Evolutionary conservation across 2,888 invertebrate species (phyloP).

Genomic region (Hydroisotoma schaefferi): DNA sequence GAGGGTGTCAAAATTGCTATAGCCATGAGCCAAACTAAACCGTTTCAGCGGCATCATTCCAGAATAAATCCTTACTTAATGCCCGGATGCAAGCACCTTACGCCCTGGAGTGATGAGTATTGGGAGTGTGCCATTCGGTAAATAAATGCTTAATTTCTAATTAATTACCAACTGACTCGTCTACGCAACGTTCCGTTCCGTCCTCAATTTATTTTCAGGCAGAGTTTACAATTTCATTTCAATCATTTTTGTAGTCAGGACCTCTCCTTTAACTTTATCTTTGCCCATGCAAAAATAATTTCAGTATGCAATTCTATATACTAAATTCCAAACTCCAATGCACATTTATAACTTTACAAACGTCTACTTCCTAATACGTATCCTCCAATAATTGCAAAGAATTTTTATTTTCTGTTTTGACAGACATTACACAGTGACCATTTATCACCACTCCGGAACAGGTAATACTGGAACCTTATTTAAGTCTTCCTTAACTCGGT

Average conservation of each 20-base stretch:
- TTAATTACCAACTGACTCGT: not conserved
- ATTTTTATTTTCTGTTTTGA: conserved; percentile 46
- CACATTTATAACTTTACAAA: too few relatives aligned
- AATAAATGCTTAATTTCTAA: not conserved
- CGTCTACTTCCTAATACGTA: too few relatives aligned
- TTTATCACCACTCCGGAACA: conserved; percentile 78
- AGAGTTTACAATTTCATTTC: too few relatives aligned
- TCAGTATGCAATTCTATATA: too few relatives aligned
- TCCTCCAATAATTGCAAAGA: too few relatives aligned
- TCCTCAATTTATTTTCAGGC: too few relatives aligned
- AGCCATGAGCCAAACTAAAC: conserved; percentile 69
- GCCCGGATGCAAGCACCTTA: conserved; percentile 70
- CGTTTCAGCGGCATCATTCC: conserved; percentile 76
- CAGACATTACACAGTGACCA: conserved; percentile 70
- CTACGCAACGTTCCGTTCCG: not conserved
- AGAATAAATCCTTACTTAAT: conserved; percentile 69
- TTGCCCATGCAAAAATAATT: too few relatives aligned
- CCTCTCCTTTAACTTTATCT: too few relatives aligned
- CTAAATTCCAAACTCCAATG: too few relatives aligned
- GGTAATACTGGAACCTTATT: not conserved
- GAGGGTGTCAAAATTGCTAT: conserved; percentile 64
- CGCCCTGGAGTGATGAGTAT: conserved; percentile 74
- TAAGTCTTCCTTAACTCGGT: not conserved
- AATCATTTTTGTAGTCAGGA: too few relatives aligned
- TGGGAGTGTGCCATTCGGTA: conserved; percentile 64